Conservation (phyloP, 2,888 invertebrate species). For the Ochropacha duplaris region DNA sequence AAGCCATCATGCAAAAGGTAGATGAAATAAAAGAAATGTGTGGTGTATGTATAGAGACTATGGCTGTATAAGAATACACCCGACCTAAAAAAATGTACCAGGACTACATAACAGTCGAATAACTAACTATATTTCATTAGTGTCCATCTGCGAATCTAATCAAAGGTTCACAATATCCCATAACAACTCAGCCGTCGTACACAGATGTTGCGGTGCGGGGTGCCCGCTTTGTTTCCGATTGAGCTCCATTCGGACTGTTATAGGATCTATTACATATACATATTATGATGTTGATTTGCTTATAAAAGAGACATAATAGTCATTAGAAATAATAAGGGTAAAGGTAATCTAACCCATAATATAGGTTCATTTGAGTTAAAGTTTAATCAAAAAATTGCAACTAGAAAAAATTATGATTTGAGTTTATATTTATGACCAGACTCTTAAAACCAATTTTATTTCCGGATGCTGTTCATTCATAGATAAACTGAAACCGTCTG, state of each 20-base stretch:
- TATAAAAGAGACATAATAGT: no score
- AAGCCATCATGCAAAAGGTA: no score
- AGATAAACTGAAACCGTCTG: constrained; percentile 5
- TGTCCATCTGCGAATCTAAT: not conserved
- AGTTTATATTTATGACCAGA: not conserved
- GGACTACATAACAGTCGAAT: not conserved
- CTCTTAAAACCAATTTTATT: not conserved
- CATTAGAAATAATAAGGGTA: no score
- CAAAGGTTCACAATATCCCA: constrained; percentile 5
- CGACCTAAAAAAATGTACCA: not conserved
- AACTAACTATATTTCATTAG: not conserved
- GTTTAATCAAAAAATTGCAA: no score
- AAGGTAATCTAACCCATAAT: no score
- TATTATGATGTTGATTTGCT: not conserved
- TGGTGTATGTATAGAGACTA: no score
- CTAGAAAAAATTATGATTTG: not conserved
- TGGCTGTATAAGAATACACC: no score
- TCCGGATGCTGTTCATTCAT: not conserved
- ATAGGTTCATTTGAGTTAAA: no score
- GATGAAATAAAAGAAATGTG: no score
- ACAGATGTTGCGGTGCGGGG: constrained; percentile 1
- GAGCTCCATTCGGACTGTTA: not conserved
- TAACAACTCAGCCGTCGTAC: constrained; percentile 15
- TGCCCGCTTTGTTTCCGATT: not conserved
- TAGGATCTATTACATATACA: not conserved